These are phyloP conservation scores for Elanoides forficatus DNA, from an alignment of 2,113 vertebrate genomes.

Conservation along the genomic window DNA sequence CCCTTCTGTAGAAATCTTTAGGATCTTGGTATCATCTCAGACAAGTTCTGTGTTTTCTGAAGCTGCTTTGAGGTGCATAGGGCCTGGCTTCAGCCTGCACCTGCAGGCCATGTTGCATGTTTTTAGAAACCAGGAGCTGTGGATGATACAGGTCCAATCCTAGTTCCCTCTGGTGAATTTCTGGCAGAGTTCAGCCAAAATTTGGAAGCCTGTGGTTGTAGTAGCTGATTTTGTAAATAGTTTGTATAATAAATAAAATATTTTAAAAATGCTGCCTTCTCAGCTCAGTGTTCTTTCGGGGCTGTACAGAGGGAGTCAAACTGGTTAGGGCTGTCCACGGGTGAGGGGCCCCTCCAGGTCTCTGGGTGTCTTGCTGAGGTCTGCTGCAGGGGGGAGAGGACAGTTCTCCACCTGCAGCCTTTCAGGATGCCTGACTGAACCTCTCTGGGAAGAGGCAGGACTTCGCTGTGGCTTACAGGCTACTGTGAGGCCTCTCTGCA, in stretches of 20 bases:
- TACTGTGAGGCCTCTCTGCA: neutral
- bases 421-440: neutral
- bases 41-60: neutral
- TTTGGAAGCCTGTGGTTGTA: slow-evolving; percentile 53
- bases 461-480: neutral
- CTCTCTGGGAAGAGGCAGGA: neutral
- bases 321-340: neutral
- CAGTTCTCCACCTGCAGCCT: neutral
- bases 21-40: neutral
- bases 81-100: neutral
- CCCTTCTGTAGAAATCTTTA: slow-evolving; percentile 20
- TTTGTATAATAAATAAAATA: slow-evolving; percentile 79
- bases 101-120: slow-evolving; percentile 14
- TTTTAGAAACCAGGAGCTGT: slow-evolving; percentile 52
- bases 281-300: neutral
- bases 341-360: neutral
- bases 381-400: neutral
- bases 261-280: slow-evolving; percentile 54
- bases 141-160: slow-evolving; percentile 30
- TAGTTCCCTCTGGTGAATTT: slow-evolving; percentile 27
- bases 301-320: neutral
- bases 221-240: slow-evolving; percentile 75
- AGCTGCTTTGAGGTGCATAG: neutral
- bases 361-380: neutral
- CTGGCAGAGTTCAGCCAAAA: slow-evolving; percentile 47